Evolutionary conservation across 2,113 vertebrate species (phyloP).

Genomic region (Petrocephalus microphthalmus): DNA sequence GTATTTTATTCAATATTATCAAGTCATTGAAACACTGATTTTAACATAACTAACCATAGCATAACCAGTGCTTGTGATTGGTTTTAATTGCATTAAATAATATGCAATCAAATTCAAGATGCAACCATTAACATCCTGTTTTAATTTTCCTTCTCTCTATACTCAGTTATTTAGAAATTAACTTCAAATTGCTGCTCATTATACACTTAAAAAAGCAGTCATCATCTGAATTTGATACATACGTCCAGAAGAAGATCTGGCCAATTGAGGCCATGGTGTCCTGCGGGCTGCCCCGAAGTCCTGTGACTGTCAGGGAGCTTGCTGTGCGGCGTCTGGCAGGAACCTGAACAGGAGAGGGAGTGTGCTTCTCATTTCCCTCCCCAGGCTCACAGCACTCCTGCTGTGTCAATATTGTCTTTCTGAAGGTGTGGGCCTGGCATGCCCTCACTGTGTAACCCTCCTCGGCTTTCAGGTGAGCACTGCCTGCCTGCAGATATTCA

Average conservation of each 20-base stretch:
- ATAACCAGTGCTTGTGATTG: background rate
- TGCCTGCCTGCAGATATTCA: background rate
- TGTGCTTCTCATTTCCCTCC: background rate
- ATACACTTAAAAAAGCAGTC: background rate
- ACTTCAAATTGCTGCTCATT: background rate
- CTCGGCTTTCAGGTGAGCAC: background rate
- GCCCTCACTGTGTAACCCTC: background rate
- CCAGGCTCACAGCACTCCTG: background rate
- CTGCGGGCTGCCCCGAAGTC: background rate
- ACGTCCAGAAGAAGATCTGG: slow-evolving; percentile 27
- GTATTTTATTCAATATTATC: background rate
- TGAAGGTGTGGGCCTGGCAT: background rate
- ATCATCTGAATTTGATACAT: background rate
- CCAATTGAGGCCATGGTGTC: slow-evolving; percentile 19
- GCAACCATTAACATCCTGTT: background rate
- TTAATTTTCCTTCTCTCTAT: background rate
- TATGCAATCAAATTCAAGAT: background rate
- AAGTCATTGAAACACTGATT: background rate
- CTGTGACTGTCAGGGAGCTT: background rate
- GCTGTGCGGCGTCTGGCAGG: background rate
- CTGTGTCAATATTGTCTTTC: slow-evolving; percentile 18
- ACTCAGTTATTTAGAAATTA: background rate
- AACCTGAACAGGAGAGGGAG: background rate
- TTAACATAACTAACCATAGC: background rate
- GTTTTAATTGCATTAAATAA: background rate